Conservation (phyloP, 2,888 invertebrate genomes). For the Agrotis puta region DNA sequence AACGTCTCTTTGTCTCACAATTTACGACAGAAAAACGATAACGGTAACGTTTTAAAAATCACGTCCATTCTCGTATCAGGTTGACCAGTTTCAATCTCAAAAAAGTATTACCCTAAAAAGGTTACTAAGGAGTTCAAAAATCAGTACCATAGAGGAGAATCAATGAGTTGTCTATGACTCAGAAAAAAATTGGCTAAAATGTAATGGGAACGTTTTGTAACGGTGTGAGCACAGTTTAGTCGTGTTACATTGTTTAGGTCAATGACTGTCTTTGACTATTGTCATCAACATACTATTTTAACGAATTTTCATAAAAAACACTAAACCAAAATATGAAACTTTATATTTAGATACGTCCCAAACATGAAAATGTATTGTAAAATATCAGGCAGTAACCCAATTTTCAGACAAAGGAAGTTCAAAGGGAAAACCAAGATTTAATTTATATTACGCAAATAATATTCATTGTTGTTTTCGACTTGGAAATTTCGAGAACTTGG, state of each 20-base stretch:
- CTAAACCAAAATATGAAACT: neutral
- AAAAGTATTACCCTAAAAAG: neutral
- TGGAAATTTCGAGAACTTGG: neutral
- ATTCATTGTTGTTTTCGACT: constrained; percentile 5
- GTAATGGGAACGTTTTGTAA: constrained; percentile 12
- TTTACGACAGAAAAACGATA: neutral
- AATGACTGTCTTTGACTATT: constrained; percentile 10
- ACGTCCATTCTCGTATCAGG: neutral
- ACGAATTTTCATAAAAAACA: neutral
- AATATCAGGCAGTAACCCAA: constrained; percentile 18
- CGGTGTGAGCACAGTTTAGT: constrained; percentile 9
- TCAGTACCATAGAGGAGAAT: neutral
- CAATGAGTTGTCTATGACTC: neutral
- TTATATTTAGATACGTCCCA: neutral
- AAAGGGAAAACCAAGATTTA: constrained; percentile 19
- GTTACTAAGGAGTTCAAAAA: neutral
- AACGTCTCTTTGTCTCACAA: constrained; percentile 7
- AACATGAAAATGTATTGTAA: neutral
- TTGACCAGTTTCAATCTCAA: neutral
- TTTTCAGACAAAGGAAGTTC: neutral
- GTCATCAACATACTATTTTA: neutral
- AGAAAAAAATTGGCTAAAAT: constrained; percentile 15
- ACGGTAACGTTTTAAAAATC: neutral
- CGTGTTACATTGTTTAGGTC: constrained; percentile 17
- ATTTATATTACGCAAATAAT: neutral